A percentile compares a stretch with the other conserved stretches of the same genome.
phyloP scores from a whole-genome alignment of 2,113 vertebrate species.

The Turdus rufiventris region DNA sequence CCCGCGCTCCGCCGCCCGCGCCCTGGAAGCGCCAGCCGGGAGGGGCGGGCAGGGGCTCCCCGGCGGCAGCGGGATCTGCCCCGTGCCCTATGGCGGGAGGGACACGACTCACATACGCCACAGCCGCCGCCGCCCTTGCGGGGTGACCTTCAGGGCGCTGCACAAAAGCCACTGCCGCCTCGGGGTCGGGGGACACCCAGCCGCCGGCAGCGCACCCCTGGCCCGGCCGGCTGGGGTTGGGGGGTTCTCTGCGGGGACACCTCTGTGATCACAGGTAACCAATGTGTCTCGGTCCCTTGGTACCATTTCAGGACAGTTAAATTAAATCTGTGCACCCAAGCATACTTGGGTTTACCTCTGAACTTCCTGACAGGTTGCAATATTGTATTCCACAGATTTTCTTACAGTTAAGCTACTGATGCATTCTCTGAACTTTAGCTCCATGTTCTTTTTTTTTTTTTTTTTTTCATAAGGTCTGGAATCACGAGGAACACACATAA shows the following conservation, averaged over 20 bases:
- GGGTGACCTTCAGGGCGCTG: not conserved
- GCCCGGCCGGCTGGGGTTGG: too few relatives aligned
- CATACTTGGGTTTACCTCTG: not conserved
- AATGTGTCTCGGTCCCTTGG: fast-evolving
- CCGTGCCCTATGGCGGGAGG: not conserved
- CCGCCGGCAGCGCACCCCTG: not conserved
- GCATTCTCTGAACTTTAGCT: not conserved
- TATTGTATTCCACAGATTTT: not conserved
- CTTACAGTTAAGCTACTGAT: not conserved
- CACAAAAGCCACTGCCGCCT: not conserved
- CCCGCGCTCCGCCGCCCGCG: not conserved
- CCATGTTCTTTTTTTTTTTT: not conserved
- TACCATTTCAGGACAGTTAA: not conserved
- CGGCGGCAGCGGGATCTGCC: not conserved
- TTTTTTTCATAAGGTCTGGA: not conserved
- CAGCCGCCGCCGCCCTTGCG: not conserved
- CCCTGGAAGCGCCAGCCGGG: not conserved
- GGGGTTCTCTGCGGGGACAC: too few relatives aligned
- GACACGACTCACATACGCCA: not conserved
- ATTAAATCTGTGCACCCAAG: not conserved
- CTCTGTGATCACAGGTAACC: too few relatives aligned
- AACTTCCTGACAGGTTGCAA: not conserved
- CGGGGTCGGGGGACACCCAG: not conserved
- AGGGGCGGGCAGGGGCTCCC: not conserved
- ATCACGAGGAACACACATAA: fast-evolving